A percentile compares a stretch with the other conserved stretches of the same genome.
Conservation (phyloP, 2,113 vertebrate genomes). For the Hiodon tergisus region DNA sequence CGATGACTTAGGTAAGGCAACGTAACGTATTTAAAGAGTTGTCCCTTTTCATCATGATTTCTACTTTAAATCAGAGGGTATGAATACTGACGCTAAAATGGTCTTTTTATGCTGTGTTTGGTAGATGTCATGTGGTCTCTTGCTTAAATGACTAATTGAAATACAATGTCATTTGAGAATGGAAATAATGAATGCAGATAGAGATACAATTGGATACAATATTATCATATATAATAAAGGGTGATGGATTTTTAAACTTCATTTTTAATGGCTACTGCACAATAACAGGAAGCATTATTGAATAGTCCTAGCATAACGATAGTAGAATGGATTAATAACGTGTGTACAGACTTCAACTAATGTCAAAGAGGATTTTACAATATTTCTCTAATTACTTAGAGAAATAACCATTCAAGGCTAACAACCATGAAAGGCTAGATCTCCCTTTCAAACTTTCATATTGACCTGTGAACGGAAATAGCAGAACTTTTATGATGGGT, state of each 20-base stretch:
- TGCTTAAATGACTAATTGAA: neutral
- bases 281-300: neutral
- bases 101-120: too few relatives aligned
- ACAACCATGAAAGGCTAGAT: slow-evolving; percentile 19
- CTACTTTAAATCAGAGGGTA: too few relatives aligned
- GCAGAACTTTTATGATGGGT: slow-evolving; percentile 30
- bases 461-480: slow-evolving; percentile 21
- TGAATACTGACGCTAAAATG: too few relatives aligned
- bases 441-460: slow-evolving; percentile 34
- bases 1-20: too few relatives aligned
- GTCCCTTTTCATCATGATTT: neutral
- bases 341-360: slow-evolving; percentile 24
- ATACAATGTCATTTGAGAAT: neutral
- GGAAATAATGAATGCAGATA: neutral
- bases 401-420: slow-evolving; percentile 12
- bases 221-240: neutral
- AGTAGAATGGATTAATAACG: slow-evolving; percentile 24
- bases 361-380: slow-evolving; percentile 25
- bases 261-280: neutral
- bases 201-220: neutral
- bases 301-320: neutral
- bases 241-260: neutral
- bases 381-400: slow-evolving; percentile 31
- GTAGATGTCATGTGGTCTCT: too few relatives aligned
- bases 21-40: neutral